Base-by-base conservation (phyloP, 1,140 invertebrate genomes). In the Pseudomyrmex sp. region DNA sequence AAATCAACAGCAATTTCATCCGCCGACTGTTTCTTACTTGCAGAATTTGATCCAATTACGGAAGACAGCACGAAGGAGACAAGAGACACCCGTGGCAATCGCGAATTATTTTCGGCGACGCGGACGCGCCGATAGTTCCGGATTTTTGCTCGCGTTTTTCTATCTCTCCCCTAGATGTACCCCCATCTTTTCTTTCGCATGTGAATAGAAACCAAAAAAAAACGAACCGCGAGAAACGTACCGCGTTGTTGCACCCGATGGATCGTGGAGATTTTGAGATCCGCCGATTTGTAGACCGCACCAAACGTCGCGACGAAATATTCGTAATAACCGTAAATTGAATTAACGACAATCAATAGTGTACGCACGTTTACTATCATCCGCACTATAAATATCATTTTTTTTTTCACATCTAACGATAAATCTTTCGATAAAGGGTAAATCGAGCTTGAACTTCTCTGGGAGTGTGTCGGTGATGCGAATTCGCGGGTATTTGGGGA, bases 371-470 rank as follows among this genome's bases (percentile, higher is more conserved):
- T 85, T 93, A 92, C 90, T 93, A 87, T 93, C 91, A 91, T 93
- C 91, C 93, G 89, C 92, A 92, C 90, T 92, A 93, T 94, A 93
- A 93, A 91, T 92, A 93, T 93, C 74, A 90, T 92, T 88, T 86
- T 76, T 18, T 18, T 79, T 72, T 89, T 93, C 92, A 94, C 93
- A 94, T 93, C 92, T 94, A 94, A 94, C 93, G 92, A 93, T 94
- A 93, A 94, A 93, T 93, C 92, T 93, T 85, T 85, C 76, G 74
- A 59, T 83, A 88, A 85, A 59, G 48, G 86, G 76, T 77, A 35
- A 35, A 54, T 83, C 72, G 76, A 70, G 87, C 72, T 83, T 76
- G 56, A 77, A 76, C 73, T 79, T 83, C 59, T 84, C 35, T 35
- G 35, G 7, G 82, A 58, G 72, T 75, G 79, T 87, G 56, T 89